Base-by-base conservation (phyloP, 2,888 invertebrate species). In the Cetonia aurata region DNA sequence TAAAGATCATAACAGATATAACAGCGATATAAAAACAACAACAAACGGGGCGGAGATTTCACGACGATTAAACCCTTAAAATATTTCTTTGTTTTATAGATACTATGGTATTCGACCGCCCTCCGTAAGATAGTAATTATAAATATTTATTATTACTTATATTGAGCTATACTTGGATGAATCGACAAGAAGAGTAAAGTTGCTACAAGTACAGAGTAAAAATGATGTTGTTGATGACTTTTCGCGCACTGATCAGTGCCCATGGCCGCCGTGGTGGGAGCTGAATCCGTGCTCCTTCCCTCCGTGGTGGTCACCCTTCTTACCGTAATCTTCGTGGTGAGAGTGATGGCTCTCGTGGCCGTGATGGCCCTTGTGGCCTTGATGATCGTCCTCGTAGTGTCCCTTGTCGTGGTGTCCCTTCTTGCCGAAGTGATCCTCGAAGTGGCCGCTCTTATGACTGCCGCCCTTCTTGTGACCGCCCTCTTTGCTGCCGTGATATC, bases 361-460 rank as follows among this genome's bases (percentile, higher is more conserved):
- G 83, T 92, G 89, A 79, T 94, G 93, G 73, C 90, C 90, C 83
- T 94, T 93, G 83, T 94, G 93, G 0, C 94, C 94, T 77, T 92
- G 91, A 79, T 93, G 91, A 46, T 92, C 92, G 79, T 93, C 89
- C 80, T 93, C 90, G 81, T 94, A 93, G 71, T 91, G 90, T 6
- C 95, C 95, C 81, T 94, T 92, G 80, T 93, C 91, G 80, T 92
- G 90, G 78, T 91, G 90, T 10, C 93, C 93, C 81, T 94, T 93
- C 84, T 94, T 92, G 46, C 93, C 93, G 75, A 93, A 91, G 80
- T 93, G 90, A 76, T 92, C 91, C 77, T 92, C 90, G 78, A 93
- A 92, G 77, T 92, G 91, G 8, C 89, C 92, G 56, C 91, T 90
- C 79, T 94, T 90, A 80, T 93, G 90, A 81, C 93, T 92, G 13